Conservation (phyloP, 2,797 vertebrate genomes). For the Tangara arthus region DNA sequence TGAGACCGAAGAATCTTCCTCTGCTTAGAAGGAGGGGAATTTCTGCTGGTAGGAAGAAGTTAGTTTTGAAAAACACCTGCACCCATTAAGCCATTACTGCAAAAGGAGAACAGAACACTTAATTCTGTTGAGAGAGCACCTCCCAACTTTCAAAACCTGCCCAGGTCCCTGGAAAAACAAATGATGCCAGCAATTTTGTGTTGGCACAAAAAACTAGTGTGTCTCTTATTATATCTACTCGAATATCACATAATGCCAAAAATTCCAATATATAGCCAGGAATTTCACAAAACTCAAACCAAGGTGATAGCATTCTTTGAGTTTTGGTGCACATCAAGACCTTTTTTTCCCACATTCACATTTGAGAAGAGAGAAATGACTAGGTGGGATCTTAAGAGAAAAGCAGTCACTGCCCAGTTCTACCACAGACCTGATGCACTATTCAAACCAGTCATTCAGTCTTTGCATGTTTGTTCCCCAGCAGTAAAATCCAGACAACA, state of each 20-base stretch:
- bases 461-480: not conserved
- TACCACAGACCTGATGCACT: not conserved
- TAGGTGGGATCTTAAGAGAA: not conserved
- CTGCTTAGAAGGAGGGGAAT: not conserved
- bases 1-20: not conserved
- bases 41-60: not conserved
- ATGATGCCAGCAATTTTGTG: not conserved
- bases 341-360: not conserved
- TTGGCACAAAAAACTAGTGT: not conserved
- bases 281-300: not conserved
- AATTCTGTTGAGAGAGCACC: not conserved
- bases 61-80: not conserved
- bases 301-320: not conserved
- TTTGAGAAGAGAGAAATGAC: not conserved
- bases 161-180: not conserved
- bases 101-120: not conserved
- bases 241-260: not conserved
- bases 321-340: not conserved
- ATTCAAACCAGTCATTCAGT: not conserved
- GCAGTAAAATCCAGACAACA: not conserved
- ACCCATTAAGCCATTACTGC: not conserved
- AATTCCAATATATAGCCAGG: not conserved
- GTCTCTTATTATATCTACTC: not conserved
- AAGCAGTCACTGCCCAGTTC: not conserved
- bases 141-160: not conserved